These are phyloP conservation scores for Dicaeum eximium DNA, from an alignment of 2,113 vertebrate genomes.

Conservation along the genomic window DNA sequence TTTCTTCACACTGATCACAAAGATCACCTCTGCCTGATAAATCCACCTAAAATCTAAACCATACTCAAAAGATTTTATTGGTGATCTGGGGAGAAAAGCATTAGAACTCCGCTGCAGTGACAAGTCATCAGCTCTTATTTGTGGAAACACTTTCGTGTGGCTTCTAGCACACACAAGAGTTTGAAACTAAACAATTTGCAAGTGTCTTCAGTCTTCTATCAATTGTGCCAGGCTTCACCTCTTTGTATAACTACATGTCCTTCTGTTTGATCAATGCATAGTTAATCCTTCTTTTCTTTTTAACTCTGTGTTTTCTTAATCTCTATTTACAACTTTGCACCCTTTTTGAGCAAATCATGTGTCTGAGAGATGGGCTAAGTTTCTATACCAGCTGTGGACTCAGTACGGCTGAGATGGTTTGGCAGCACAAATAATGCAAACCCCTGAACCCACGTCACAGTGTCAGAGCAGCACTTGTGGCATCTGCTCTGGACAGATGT, in stretches of 20 bases:
- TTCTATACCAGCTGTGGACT: not conserved
- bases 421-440: not conserved
- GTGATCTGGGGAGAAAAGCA: not conserved
- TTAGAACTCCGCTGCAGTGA: not conserved
- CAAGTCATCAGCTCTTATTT: not conserved
- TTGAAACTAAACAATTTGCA: not conserved
- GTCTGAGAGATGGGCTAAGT: not conserved
- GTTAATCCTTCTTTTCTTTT: not conserved
- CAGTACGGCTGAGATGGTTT: not conserved
- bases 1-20: not conserved
- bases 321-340: not conserved
- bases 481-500: not conserved
- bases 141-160: not conserved
- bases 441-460: not conserved
- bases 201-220: not conserved
- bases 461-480: not conserved
- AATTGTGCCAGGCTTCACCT: not conserved
- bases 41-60: not conserved
- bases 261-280: not conserved
- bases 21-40: not conserved
- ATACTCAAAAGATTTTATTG: not conserved
- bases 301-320: not conserved
- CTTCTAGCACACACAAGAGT: fast-evolving
- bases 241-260: not conserved
- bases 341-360: not conserved